Evolutionary conservation across 37 sponge, comb jelly and placozoan genomes (phyloP), one percentile per base, ranked within the genome.

Genomic region (Chondrosia reniformis): DNA sequence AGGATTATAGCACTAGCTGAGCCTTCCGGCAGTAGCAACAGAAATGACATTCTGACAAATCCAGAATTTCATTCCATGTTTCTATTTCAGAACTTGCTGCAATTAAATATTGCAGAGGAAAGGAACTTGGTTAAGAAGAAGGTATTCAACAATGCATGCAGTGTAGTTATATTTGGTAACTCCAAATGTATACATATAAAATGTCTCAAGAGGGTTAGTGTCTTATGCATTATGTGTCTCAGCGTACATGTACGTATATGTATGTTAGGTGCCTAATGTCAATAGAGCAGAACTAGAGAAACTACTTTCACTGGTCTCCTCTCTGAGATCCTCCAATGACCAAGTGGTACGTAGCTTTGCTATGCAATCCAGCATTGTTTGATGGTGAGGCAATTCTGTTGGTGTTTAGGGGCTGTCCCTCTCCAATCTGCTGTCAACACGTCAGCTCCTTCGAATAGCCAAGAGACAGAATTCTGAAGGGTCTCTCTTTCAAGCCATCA

Each of bases 31-130:
- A 37, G 41, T 6, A 41, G 63, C 33, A 43, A 56, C 27, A 46
- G n/a, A 25, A 43, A 62, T 28, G 78, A 69, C 24, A 32, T 41
- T 12, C 22, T 37, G 38, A 44, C 64, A 0, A 76, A 64, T 39
- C 87, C 90, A 44, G 90, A 89, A 61, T 59, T 85, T 36, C 56
- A 85, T 17, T 83, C 90, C 45, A 82, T 89, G 83, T 89, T 89
- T 49, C 74, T 67, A 33, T 85, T 80, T 36, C 88, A 85, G 42
- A 45, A 85, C 32, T 25, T 89, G n/a, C 72, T 55, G 69, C 76
- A 79, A 22, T 76, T 90, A 7, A 74, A 64, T 5, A 34, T 46
- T 2, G 41, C 61, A 17, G 75, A 83, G 37, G 88, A 86, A 73
- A 86, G 43, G 45, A 36, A 57, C 19, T 59, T 90, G 36, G 55